Evolutionary conservation across 2,888 invertebrate genomes (phyloP).

Genomic region (Heliconius ethilla): DNA sequence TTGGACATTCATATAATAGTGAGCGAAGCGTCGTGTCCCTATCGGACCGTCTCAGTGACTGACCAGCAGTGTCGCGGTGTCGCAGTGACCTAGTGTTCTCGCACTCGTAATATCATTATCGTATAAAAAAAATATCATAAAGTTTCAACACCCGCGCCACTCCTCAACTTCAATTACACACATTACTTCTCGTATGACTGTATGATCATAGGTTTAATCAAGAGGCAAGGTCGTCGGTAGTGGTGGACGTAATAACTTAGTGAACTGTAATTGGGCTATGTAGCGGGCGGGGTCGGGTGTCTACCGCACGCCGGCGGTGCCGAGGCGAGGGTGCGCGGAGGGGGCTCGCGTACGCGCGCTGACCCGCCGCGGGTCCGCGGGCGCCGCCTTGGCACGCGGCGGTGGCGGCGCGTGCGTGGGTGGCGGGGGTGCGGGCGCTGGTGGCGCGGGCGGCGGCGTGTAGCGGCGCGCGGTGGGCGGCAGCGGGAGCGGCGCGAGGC

Average conservation of each 20-base stretch:
- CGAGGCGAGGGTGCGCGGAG: conserved; percentile 62
- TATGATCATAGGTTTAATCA: too few species aligned
- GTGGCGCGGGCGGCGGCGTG: conserved; percentile 72
- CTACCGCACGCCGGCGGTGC: conserved; percentile 66
- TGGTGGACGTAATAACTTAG: too few species aligned
- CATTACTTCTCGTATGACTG: too few species aligned
- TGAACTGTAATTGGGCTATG: not conserved
- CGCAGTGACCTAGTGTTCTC: conserved; percentile 8
- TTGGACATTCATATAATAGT: conserved; percentile 22
- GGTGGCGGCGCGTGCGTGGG: conserved; percentile 52
- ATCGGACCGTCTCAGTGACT: not conserved
- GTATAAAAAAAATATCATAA: conserved; percentile 54
- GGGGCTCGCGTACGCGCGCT: conserved; percentile 55
- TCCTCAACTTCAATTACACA: not conserved
- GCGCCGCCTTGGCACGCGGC: conserved; percentile 58
- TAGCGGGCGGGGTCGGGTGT: conserved; percentile 35
- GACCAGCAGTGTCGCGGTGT: conserved; percentile 7
- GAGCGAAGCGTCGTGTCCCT: conserved; percentile 20
- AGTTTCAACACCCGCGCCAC: conserved; percentile 25
- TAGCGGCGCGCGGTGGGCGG: conserved; percentile 89
- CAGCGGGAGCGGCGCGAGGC: conserved; percentile 84
- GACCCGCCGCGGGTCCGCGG: conserved; percentile 77
- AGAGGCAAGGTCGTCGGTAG: too few species aligned
- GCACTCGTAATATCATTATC: conserved; percentile 27
- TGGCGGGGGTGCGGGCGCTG: conserved; percentile 32